These are phyloP conservation scores for Chaetorhynchus papuensis DNA, from an alignment of 2,113 vertebrate species.

Conservation along the genomic window DNA sequence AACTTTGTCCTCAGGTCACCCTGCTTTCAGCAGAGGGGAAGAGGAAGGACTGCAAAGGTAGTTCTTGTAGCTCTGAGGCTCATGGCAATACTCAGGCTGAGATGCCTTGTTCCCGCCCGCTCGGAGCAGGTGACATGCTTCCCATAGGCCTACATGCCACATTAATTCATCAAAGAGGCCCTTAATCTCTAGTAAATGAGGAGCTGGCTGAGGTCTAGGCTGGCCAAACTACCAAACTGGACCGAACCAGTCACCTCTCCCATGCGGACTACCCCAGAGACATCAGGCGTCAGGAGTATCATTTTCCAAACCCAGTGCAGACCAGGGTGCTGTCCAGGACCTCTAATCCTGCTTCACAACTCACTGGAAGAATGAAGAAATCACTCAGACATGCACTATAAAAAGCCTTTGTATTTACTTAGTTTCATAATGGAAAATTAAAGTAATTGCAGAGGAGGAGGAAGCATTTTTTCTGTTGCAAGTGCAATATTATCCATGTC, in stretches of 20 bases:
- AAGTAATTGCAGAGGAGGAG: slow-evolving; percentile 28
- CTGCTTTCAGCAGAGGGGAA: background rate
- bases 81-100: background rate
- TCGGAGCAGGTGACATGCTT: background rate
- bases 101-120: accelerated
- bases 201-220: background rate
- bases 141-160: background rate
- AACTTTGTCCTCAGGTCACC: background rate
- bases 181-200: background rate
- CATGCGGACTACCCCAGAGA: background rate
- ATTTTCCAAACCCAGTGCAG: background rate
- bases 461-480: background rate
- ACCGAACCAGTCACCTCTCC: background rate
- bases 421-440: slow-evolving; percentile 27
- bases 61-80: background rate
- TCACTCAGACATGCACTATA: background rate
- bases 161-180: background rate
- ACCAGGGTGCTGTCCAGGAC: background rate
- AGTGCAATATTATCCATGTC: background rate
- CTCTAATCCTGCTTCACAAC: background rate
- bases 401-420: slow-evolving; percentile 21
- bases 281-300: accelerated
- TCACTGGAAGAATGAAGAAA: background rate
- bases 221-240: background rate
- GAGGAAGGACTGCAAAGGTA: background rate